Evolutionary conservation across 2,113 vertebrate genomes (phyloP), one percentile per base, ranked within the genome.

Genomic region (Xiphorhynchus elegans): DNA sequence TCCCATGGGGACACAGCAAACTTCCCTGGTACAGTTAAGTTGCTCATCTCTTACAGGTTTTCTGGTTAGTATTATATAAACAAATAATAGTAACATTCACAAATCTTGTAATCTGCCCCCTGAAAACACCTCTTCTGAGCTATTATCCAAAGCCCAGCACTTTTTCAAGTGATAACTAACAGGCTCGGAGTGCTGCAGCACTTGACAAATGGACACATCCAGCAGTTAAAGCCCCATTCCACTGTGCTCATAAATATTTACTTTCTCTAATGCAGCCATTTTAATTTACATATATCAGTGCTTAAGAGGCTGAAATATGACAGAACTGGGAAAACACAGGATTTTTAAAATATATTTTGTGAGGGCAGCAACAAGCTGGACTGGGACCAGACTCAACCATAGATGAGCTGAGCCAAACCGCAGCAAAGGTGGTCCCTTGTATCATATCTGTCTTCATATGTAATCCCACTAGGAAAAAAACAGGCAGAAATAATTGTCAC

Each of bases 181-280:
- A 93, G 84, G 55, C 67, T 92, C 10, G 7, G 62, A 69, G 68
- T n/a, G 9, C 23, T 56, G 73, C 59, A 86, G 73, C 69, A n/a
- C 70, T 90, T 46, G 58, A 62, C 31, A 90, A 79, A 79, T 0
- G 2, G 58, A 84, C 67, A 55, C 53, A 84, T 78, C 46, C 70
- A 42, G 55, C 86, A 89, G 46, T 62, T 66, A 68, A 67, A 82
- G 70, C 5, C 10, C 53, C 19, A 64, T 56, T 92, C 62, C 24
- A 42, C 67, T 25, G 46, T 14, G 44, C 85, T 96, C 40, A 94
- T 92, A 87, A 91, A 95, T 96, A 97, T 97, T 96, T 93, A 87
- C 84, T 58, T 93, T 92, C 66, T n/a, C 67, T 90, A 94, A 97
- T 25, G 37, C 16, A 66, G 84, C 63, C 70, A 87, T 94, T 90